A percentile compares a stretch with the other conserved stretches of the same genome.
phyloP scores from a whole-genome alignment of 2,113 vertebrate species.

The Petromus typicus region DNA sequence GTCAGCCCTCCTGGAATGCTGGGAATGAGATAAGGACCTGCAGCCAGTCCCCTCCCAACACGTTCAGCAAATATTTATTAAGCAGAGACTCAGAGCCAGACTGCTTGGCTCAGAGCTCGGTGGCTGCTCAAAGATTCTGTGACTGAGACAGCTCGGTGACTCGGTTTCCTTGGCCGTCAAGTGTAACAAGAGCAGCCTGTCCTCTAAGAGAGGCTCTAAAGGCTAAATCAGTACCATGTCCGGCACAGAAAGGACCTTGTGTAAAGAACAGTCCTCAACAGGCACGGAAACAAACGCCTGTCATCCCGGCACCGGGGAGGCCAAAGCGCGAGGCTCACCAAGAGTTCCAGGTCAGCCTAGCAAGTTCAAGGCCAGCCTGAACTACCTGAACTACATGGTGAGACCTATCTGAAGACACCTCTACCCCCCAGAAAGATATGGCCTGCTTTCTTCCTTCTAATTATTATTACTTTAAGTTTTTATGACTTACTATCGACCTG shows the following conservation, averaged over 20 bases:
- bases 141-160: not conserved
- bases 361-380: not conserved
- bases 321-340: not conserved
- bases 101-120: not conserved
- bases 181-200: not conserved
- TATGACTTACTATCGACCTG: not conserved
- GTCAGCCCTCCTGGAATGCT: slow-evolving; percentile 44
- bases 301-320: not conserved
- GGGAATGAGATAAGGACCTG: slow-evolving; percentile 75
- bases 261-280: not conserved
- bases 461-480: not conserved
- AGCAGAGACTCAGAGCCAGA: slow-evolving; percentile 62
- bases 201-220: rapidly evolving
- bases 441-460: not conserved
- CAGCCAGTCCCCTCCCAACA: slow-evolving; percentile 40
- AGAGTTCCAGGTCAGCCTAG: not conserved
- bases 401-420: not conserved
- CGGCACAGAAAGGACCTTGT: not conserved
- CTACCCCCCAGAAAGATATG: not conserved
- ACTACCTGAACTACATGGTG: not conserved
- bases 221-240: not conserved
- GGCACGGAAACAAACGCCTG: not conserved
- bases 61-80: slow-evolving; percentile 75
- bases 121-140: rapidly evolving
- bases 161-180: slow-evolving; percentile 39